These are phyloP conservation scores for Pseudomyrmex cubaensis DNA, from an alignment of 1,140 invertebrate species.

Conservation along the genomic window DNA sequence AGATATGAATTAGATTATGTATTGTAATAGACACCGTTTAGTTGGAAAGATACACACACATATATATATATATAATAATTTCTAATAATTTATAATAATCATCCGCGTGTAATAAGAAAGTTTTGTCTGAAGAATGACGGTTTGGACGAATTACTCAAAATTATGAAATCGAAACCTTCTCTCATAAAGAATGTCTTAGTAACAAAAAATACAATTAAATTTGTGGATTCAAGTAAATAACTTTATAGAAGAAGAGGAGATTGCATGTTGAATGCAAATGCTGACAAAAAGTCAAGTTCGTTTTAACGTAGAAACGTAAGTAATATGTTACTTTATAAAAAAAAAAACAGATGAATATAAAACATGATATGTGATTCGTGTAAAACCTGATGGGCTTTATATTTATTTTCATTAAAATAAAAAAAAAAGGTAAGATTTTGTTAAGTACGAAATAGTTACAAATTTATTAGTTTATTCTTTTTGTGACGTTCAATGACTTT, in stretches of 20 bases:
- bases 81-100: conserved; percentile 1
- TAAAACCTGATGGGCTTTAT: too few relatives aligned
- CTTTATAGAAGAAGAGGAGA: not conserved
- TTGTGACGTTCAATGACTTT: too few relatives aligned
- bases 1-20: conserved; percentile 99
- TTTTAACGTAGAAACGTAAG: too few relatives aligned
- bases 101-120: not conserved
- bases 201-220: not conserved
- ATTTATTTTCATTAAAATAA: too few relatives aligned
- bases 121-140: not conserved
- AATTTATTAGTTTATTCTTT: too few relatives aligned
- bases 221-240: not conserved
- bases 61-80: not conserved
- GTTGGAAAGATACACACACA: too few relatives aligned
- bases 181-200: not conserved
- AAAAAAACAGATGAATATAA: too few relatives aligned
- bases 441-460: too few relatives aligned
- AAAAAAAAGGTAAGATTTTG: too few relatives aligned
- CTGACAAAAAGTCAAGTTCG: not conserved
- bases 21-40: conserved; percentile 87
- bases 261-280: not conserved
- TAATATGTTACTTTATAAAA: too few relatives aligned
- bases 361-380: too few relatives aligned
- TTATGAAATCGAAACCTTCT: not conserved
- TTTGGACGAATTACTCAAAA: not conserved